Conservation (phyloP, 2,797 vertebrate species). For the Prionace glauca region DNA sequence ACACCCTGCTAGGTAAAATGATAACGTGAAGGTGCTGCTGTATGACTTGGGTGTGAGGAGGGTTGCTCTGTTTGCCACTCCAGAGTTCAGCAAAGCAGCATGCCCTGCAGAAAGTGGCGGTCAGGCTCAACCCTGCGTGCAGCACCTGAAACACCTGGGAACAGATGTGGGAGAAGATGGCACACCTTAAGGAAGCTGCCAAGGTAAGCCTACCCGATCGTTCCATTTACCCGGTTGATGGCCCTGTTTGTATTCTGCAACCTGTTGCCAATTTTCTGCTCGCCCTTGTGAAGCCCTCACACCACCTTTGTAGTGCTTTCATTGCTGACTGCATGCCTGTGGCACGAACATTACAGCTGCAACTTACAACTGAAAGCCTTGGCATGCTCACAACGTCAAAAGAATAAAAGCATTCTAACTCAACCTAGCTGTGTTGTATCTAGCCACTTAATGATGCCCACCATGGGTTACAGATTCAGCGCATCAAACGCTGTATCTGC, state of each 20-base stretch:
- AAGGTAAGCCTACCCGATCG: slow-evolving; percentile 32
- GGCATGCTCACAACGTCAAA: slow-evolving; percentile 4
- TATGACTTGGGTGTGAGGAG: slow-evolving; percentile 35
- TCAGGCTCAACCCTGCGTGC: slow-evolving; percentile 30
- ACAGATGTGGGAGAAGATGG: slow-evolving; percentile 33
- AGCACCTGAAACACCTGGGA: slow-evolving; percentile 4
- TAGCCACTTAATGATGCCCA: not conserved
- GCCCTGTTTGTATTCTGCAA: slow-evolving; percentile 13
- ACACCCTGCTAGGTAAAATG: slow-evolving; percentile 2
- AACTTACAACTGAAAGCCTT: slow-evolving; percentile 25
- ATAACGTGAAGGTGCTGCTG: slow-evolving; percentile 23
- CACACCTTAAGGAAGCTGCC: slow-evolving; percentile 28
- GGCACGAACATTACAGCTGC: slow-evolving; percentile 1
- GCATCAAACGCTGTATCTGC: not conserved
- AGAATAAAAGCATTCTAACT: not conserved
- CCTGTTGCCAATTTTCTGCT: not conserved
- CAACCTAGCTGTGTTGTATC: not conserved
- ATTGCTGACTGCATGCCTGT: slow-evolving; percentile 30
- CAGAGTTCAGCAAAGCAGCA: slow-evolving; percentile 36
- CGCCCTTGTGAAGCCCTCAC: not conserved
- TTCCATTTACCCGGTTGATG: slow-evolving; percentile 19
- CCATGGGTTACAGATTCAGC: not conserved
- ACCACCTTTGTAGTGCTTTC: not conserved
- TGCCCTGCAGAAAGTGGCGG: slow-evolving; percentile 35
- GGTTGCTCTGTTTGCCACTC: slow-evolving; percentile 34